Evolutionary conservation across 2,113 vertebrate genomes (phyloP).

Genomic region (Pipra filicauda): DNA sequence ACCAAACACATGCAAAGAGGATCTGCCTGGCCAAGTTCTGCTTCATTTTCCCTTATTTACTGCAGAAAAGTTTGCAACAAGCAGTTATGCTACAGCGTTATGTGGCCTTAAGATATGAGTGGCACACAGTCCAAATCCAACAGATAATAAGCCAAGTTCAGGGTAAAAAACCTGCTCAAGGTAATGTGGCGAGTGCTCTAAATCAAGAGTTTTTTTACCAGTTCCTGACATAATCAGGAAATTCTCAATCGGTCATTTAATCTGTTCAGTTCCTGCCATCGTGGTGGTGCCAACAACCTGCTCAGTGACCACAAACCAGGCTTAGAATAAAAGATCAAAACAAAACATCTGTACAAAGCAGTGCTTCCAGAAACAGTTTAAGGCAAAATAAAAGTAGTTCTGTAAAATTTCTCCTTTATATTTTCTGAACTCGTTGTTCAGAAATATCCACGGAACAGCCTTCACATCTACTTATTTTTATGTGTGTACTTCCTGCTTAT

Average conservation of each 20-base stretch:
- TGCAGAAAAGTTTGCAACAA: not conserved
- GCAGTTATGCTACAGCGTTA: not conserved
- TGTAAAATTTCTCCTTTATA: not conserved
- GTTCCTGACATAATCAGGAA: not conserved
- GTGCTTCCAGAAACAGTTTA: not conserved
- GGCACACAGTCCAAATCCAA: not conserved
- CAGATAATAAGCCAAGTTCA: not conserved
- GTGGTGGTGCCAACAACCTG: not conserved
- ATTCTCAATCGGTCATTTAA: not conserved
- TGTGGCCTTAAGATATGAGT: not conserved
- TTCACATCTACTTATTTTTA: not conserved
- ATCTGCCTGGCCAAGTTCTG: not conserved
- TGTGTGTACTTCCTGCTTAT: not conserved
- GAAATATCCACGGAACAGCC: not conserved
- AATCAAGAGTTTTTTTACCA: not conserved
- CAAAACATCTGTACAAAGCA: not conserved
- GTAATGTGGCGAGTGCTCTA: fast-evolving
- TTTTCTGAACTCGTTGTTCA: not conserved
- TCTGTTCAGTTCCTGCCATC: not conserved
- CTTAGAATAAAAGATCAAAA: not conserved
- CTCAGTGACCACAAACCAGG: not conserved
- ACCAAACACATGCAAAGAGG: not conserved
- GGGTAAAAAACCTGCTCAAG: not conserved
- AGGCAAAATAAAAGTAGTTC: not conserved
- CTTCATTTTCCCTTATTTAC: not conserved